Percentiles rank a stretch among this genome's conserved stretches.
phyloP scores from a whole-genome alignment of 2,888 invertebrate species.

The Lysandra bellargus region DNA sequence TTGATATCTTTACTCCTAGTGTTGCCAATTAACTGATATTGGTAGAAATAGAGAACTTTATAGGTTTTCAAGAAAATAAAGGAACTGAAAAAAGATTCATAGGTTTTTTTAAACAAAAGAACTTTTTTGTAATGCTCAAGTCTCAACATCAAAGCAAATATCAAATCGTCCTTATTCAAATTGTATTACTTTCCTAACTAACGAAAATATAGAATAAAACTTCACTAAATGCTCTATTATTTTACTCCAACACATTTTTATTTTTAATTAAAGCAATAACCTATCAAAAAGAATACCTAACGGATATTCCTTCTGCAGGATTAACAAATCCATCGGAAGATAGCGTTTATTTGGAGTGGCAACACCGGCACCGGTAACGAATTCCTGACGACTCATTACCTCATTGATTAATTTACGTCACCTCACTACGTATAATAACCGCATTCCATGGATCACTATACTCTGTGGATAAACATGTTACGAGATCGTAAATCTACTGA shows the following conservation, averaged over 20 bases:
- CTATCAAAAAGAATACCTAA: no score
- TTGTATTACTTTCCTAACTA: no score
- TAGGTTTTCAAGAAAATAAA: not conserved
- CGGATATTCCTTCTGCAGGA: not conserved
- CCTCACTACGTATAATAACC: constrained; percentile 28
- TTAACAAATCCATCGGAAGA: not conserved
- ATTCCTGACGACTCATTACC: constrained; percentile 32
- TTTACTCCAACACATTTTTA: no score
- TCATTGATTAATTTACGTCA: constrained; percentile 41
- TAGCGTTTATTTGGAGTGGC: not conserved
- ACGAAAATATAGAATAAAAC: no score
- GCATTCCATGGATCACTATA: constrained; percentile 32
- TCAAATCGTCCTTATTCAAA: no score
- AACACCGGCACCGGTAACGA: constrained; percentile 31
- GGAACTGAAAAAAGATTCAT: no score
- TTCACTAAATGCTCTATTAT: no score
- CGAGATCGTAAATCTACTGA: not conserved
- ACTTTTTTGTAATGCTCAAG: no score
- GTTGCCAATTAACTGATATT: not conserved
- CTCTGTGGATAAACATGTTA: constrained; percentile 10
- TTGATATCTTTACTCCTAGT: constrained; percentile 34
- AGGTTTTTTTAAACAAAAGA: no score
- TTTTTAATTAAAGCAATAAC: no score
- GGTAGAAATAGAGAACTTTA: not conserved
- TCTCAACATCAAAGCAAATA: no score